Conservation (phyloP, 2,113 vertebrate genomes). For the Indicator indicator region DNA sequence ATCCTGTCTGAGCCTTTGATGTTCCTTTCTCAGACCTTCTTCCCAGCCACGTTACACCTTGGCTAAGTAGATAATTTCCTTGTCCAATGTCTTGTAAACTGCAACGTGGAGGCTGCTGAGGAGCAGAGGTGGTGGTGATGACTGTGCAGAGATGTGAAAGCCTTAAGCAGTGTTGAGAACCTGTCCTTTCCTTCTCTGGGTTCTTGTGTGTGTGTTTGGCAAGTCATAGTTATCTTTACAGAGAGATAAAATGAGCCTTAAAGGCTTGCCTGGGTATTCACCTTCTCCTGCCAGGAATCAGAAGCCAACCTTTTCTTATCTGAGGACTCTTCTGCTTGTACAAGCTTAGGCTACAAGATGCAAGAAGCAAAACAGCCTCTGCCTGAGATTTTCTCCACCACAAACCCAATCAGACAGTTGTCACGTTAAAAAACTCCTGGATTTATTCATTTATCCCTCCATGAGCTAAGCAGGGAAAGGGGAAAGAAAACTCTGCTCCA, state of each 20-base stretch:
- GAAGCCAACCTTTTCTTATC: not conserved
- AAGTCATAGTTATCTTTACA: not conserved
- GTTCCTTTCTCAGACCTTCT: not conserved
- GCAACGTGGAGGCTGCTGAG: not conserved
- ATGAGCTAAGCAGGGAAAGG: not conserved
- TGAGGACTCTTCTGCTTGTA: not conserved
- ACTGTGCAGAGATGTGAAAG: not conserved
- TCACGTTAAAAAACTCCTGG: not conserved
- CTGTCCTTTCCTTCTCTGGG: not conserved
- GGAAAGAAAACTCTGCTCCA: not conserved
- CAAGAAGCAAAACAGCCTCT: not conserved
- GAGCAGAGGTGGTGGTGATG: not conserved
- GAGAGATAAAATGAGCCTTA: not conserved
- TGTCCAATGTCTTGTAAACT: not conserved
- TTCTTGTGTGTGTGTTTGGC: not conserved
- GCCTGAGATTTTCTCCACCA: not conserved
- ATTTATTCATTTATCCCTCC: not conserved
- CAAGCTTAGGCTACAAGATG: not conserved
- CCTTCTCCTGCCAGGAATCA: not conserved
- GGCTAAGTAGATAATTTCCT: not conserved
- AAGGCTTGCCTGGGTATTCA: not conserved
- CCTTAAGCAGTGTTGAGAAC: not conserved
- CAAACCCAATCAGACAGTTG: not conserved
- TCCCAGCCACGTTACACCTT: rapidly evolving
- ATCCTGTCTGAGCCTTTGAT: not conserved